Evolutionary conservation across 2,113 vertebrate genomes (phyloP).

Genomic region (Peromyscus polionotus): DNA sequence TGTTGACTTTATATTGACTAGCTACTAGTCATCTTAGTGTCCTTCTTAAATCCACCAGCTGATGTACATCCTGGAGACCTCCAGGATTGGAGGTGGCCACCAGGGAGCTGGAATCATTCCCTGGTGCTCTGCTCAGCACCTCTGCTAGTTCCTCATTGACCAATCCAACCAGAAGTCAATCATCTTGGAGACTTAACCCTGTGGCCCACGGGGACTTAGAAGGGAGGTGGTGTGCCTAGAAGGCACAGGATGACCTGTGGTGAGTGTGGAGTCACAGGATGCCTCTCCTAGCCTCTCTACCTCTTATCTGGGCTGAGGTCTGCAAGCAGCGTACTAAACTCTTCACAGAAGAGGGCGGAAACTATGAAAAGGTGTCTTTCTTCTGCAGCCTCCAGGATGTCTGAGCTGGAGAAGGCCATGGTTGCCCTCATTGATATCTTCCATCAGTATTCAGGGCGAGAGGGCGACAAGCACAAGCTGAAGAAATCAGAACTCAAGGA

Average conservation of each 20-base stretch:
- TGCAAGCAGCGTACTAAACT: rapidly evolving
- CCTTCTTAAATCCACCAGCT: neutral
- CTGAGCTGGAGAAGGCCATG: conserved; percentile 92
- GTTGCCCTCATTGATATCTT: conserved; percentile 90
- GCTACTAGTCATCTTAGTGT: neutral
- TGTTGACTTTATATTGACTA: neutral
- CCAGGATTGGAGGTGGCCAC: too few species aligned
- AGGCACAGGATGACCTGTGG: neutral
- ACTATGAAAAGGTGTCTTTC: neutral
- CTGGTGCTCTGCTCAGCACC: neutral
- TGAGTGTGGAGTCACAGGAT: too few species aligned
- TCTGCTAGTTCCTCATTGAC: neutral
- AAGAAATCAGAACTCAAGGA: conserved; percentile 94
- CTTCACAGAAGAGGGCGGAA: neutral
- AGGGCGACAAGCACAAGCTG: conserved; percentile 93
- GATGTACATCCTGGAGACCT: neutral
- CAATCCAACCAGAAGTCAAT: neutral
- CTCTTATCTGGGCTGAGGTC: neutral
- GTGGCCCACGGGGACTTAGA: neutral
- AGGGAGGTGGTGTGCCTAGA: neutral
- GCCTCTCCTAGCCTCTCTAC: neutral
- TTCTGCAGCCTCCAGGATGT: conserved; percentile 83
- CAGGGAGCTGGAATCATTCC: neutral
- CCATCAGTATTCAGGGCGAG: conserved; percentile 91
- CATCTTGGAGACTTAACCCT: neutral